Evolutionary conservation across 2,797 vertebrate species (phyloP), one percentile per base, ranked within the genome.

Genomic region (Coendou prehensilis): DNA sequence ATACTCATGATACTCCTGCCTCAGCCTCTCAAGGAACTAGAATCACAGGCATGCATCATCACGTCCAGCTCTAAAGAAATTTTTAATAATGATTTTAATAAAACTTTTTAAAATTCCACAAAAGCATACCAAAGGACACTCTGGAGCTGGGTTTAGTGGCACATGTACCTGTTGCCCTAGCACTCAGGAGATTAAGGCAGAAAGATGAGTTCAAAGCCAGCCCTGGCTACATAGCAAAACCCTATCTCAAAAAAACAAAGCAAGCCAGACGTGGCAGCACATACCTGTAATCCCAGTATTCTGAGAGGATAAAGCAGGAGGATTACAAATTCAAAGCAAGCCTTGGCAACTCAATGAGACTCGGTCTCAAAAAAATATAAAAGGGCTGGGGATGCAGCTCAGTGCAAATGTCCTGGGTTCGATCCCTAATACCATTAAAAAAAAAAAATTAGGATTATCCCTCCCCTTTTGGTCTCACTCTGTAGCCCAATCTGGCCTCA

Each of bases 41-140:
- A 15, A 59, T 63, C 10, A 30, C 23, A 63, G 26, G 61, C 26
- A 63, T 63, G 26, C 61, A 63, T 63, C 9, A 30, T 63, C 61
- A 30, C 9, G 5, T 5, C 61, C 61, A 63, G 61, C 61, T 63
- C 28, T 30, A 63, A 30, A 63, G 26, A 30, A 63, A 63, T 63
- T 63, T 73, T 86, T 28, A 37, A 63, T 8, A 13, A 59, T 5
- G n/a, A 57, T 69, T 67, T 90, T 59, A 64, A 30, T 86, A 94
- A 80, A 84, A 87, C n/a, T 30, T 89, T 93, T 89, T 78, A 59
- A 64, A 82, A 78, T 63, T 76, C 8, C 61, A 73, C 71, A 52
- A 80, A 61, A 78, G 59, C 22, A 41, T 80, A 93, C 76, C 71
- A 91, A 87, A 50, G 57, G 57, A 52, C 79, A 86, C 2, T 28